Percentiles rank a stretch among this genome's conserved stretches.
Conservation (phyloP, 2,797 vertebrate species). For the Linurgus olivaceus region DNA sequence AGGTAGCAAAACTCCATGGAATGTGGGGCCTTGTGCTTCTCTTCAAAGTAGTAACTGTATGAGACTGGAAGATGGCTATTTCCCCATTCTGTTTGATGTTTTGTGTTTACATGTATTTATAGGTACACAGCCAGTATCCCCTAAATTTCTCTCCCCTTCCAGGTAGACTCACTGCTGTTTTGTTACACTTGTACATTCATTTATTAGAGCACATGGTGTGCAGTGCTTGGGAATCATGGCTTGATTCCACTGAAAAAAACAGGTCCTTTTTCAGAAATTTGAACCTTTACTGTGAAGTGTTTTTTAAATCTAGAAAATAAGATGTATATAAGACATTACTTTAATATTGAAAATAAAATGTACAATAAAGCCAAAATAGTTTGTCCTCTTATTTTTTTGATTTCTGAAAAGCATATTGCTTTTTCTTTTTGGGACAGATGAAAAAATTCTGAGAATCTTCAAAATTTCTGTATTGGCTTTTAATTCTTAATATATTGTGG, state of each 20-base stretch:
- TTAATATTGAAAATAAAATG: not conserved
- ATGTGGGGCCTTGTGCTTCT: not conserved
- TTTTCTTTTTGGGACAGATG: not conserved
- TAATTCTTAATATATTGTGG: not conserved
- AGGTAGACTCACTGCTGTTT: not conserved
- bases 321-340: not conserved
- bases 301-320: not conserved
- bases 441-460: not conserved
- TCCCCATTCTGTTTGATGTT: not conserved
- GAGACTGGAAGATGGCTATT: not conserved
- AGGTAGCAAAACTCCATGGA: not conserved
- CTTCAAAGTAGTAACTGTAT: not conserved
- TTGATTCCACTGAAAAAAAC: not conserved
- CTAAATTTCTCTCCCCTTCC: not conserved
- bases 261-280: not conserved
- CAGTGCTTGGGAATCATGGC: not conserved
- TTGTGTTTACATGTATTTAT: not conserved
- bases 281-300: not conserved
- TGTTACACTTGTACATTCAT: not conserved
- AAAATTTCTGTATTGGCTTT: not conserved
- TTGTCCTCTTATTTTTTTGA: not conserved
- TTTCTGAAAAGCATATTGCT: not conserved
- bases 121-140: no score
- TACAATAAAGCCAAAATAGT: not conserved
- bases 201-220: accelerated